phyloP scores from a whole-genome alignment of 2,888 invertebrate genomes.

The Lepidochitona cinerea region DNA sequence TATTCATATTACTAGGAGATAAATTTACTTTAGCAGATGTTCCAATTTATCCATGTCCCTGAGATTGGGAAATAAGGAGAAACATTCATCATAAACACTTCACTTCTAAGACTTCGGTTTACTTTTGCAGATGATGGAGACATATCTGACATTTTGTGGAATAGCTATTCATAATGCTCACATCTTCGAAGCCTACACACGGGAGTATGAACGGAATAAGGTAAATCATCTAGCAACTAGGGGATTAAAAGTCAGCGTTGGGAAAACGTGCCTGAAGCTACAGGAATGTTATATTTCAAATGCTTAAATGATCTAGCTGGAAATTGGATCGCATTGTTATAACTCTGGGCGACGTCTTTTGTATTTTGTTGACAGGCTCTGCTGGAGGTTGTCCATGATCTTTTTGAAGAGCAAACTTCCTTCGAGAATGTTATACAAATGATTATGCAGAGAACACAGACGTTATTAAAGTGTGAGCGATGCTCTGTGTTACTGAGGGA shows the following conservation, averaged over 20 bases:
- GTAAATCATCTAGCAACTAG: too few species aligned
- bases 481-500: slow-evolving; percentile 73
- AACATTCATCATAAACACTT: too few species aligned
- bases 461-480: slow-evolving; percentile 73
- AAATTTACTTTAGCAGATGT: too few species aligned
- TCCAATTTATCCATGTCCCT: too few species aligned
- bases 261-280: too few species aligned
- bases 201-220: slow-evolving; percentile 74
- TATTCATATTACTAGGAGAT: too few species aligned
- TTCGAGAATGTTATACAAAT: slow-evolving; percentile 73
- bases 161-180: slow-evolving; percentile 74
- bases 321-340: too few species aligned
- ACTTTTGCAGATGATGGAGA: slow-evolving; percentile 72
- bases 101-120: background rate
- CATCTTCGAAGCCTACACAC: slow-evolving; percentile 73
- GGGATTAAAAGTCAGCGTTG: too few species aligned
- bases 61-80: too few species aligned
- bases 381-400: slow-evolving; percentile 74
- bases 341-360: too few species aligned
- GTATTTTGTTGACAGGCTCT: slow-evolving; percentile 71
- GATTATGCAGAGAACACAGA: slow-evolving; percentile 74
- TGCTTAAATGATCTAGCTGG: too few species aligned
- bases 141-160: slow-evolving; percentile 74
- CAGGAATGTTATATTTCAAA: too few species aligned
- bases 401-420: slow-evolving; percentile 75